Conservation (phyloP, 1,140 invertebrate species). For the Bradysia coprophila region DNA sequence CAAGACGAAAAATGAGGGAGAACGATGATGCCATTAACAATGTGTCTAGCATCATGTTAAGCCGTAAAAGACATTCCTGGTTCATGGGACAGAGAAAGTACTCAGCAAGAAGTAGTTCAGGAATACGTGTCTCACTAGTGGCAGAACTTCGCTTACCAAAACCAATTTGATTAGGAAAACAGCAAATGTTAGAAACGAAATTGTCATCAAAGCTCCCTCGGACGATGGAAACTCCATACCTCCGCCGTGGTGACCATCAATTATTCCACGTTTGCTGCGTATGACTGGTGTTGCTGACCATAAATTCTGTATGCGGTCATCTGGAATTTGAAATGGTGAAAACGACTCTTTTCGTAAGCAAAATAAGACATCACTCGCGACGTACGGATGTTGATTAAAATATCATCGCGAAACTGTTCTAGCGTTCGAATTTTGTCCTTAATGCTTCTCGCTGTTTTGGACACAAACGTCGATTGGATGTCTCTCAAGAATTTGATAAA, state of each 20-base stretch:
- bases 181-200: slow-evolving; percentile 65
- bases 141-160: slow-evolving; percentile 37
- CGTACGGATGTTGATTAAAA: slow-evolving; percentile 35
- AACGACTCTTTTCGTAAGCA: slow-evolving; percentile 6
- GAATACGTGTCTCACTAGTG: not conserved
- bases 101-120: no score
- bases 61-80: no score
- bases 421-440: slow-evolving; percentile 34
- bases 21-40: no score
- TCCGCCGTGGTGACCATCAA: slow-evolving; percentile 24
- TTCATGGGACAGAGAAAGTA: no score
- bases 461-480: slow-evolving; percentile 26
- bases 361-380: slow-evolving; percentile 13
- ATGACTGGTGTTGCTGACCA: not conserved
- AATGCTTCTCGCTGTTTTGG: slow-evolving; percentile 27
- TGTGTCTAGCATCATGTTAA: no score
- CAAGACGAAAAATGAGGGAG: no score
- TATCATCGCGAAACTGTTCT: slow-evolving; percentile 28
- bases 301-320: no score
- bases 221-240: slow-evolving; percentile 56
- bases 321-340: no score
- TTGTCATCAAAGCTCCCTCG: slow-evolving; percentile 56
- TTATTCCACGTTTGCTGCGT: slow-evolving; percentile 10
- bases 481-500: no score
- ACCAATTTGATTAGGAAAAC: slow-evolving; percentile 65